These are phyloP conservation scores for Portevinia maculata DNA, from an alignment of 2,888 invertebrate species.

Conservation along the genomic window DNA sequence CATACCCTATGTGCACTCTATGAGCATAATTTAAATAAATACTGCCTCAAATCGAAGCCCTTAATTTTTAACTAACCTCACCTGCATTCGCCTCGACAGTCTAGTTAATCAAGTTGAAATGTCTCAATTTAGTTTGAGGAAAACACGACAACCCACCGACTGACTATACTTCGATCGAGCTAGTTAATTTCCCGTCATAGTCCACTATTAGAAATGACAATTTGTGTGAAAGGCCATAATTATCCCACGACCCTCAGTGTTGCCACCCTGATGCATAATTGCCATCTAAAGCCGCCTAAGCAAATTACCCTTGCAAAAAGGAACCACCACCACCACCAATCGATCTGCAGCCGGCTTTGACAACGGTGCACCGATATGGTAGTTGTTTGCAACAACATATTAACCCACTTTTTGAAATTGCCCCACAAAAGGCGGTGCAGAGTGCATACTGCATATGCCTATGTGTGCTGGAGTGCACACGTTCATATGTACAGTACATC, in stretches of 20 bases:
- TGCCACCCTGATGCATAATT: constrained; percentile 46
- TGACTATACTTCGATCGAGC: background rate
- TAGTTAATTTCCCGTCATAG: constrained; percentile 11
- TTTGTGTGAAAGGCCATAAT: constrained; percentile 67
- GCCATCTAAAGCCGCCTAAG: constrained; percentile 35
- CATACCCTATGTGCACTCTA: background rate
- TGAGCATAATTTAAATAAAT: background rate
- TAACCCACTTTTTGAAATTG: constrained; percentile 70
- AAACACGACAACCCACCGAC: constrained; percentile 18
- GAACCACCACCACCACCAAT: constrained; percentile 26
- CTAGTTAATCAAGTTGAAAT: constrained; percentile 65
- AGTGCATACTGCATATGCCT: no score
- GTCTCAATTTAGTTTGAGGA: constrained; percentile 54
- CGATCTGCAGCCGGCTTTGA: constrained; percentile 64
- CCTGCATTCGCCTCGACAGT: constrained; percentile 8
- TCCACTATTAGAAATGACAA: constrained; percentile 64
- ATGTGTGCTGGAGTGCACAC: background rate
- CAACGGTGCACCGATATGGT: constrained; percentile 43
- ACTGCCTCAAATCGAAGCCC: no score
- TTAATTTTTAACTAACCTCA: constrained; percentile 33
- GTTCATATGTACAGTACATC: background rate
- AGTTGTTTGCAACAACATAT: constrained; percentile 66
- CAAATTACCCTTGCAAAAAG: constrained; percentile 62
- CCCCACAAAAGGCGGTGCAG: constrained; percentile 32
- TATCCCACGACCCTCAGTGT: constrained; percentile 23